These are phyloP conservation scores for Cathartes aura DNA, from an alignment of 2,113 vertebrate species.

Conservation along the genomic window DNA sequence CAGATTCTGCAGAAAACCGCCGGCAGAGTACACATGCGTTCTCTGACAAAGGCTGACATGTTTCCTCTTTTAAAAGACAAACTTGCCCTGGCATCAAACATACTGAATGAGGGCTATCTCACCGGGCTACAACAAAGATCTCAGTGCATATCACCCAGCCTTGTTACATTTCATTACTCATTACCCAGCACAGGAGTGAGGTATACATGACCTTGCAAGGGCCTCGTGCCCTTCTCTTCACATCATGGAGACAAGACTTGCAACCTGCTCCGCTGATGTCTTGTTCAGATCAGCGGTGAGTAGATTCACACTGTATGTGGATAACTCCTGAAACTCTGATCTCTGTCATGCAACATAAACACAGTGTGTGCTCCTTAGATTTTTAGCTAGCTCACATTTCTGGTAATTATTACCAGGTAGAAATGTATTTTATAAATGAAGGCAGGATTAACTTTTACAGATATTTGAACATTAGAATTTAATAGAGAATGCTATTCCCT, in stretches of 20 bases:
- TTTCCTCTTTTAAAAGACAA: neutral
- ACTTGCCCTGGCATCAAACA: neutral
- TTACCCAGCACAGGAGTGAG: neutral
- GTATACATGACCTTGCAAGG: neutral
- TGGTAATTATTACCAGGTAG: neutral
- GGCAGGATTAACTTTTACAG: neutral
- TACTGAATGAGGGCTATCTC: neutral
- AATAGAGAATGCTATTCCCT: neutral
- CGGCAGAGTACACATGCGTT: neutral
- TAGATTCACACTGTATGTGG: neutral
- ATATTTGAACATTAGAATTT: neutral
- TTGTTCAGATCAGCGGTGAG: neutral
- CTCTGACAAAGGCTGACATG: neutral
- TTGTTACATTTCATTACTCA: neutral
- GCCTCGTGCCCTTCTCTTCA: neutral
- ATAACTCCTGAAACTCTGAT: neutral
- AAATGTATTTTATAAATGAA: neutral
- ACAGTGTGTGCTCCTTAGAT: neutral
- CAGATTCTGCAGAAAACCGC: neutral
- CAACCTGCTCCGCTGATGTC: neutral
- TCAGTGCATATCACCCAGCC: too few relatives aligned
- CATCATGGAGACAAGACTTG: neutral
- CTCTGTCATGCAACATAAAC: neutral
- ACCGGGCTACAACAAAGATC: neutral
- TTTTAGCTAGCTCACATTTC: neutral